Percentiles rank a stretch among this genome's conserved stretches.
Conservation (phyloP, 2,888 invertebrate genomes). For the Druceiella hillmani region DNA sequence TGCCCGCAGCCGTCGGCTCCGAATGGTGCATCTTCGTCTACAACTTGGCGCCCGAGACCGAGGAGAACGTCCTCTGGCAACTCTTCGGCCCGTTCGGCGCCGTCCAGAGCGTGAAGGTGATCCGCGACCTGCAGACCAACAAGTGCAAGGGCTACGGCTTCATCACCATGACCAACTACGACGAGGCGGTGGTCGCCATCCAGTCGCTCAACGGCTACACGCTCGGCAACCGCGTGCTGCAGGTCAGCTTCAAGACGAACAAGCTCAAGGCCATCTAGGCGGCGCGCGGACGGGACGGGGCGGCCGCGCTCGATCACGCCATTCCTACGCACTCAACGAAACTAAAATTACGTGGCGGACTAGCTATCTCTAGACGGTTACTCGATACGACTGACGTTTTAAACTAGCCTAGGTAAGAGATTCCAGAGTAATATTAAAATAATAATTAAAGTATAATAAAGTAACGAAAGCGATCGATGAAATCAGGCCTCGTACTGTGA, state of each 20-base stretch:
- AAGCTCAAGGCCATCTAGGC: constrained; percentile 67
- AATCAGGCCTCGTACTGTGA: too few relatives aligned
- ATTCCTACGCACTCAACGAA: background rate
- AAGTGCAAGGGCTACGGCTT: constrained; percentile 95
- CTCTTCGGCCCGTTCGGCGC: constrained; percentile 94
- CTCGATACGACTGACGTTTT: too few relatives aligned
- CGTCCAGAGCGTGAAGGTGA: constrained; percentile 89
- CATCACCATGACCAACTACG: constrained; percentile 93
- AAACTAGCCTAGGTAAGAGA: too few relatives aligned
- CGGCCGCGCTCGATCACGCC: constrained; percentile 39
- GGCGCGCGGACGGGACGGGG: constrained; percentile 49
- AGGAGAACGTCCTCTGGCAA: constrained; percentile 94
- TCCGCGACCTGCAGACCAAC: constrained; percentile 86
- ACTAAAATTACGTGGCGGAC: too few relatives aligned
- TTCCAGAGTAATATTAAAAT: too few relatives aligned
- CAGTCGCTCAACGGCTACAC: constrained; percentile 90
- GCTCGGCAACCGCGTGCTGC: constrained; percentile 83
- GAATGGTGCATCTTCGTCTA: constrained; percentile 95
- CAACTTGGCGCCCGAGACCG: constrained; percentile 92
- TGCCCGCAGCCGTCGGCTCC: constrained; percentile 67
- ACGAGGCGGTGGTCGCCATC: constrained; percentile 88
- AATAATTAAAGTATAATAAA: too few relatives aligned
- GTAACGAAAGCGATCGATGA: too few relatives aligned
- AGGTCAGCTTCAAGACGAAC: constrained; percentile 89
- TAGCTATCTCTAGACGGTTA: too few relatives aligned